Base-by-base conservation (phyloP, 2,113 vertebrate species). In the Limanda limanda region DNA sequence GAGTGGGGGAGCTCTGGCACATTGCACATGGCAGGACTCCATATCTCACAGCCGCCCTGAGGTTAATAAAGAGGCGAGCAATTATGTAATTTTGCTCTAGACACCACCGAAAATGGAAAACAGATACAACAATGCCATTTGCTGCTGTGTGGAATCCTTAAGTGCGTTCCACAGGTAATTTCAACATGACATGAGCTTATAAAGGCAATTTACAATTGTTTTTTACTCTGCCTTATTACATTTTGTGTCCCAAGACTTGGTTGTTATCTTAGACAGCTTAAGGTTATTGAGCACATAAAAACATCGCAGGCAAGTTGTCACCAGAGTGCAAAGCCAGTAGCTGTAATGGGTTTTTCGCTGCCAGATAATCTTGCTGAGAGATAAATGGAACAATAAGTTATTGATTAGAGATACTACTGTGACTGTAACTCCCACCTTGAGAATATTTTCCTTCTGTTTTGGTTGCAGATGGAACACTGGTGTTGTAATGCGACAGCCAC, bases 221-320 rank as follows among this genome's bases (percentile, higher is more conserved):
- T 90, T 89, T 77, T 51, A 55, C 58, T 69, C 67, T 11, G 80
- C 79, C 68, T 87, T 90, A 85, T 88, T 82, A 82, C 52, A 81
- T 88, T 62, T 72, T 64, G 51, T 56, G 77, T 76, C 74, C 58
- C 45, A 71, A 81, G 77, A 78, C 78, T 78, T 71, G 31, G 74
- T 42, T 82, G 77, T 78, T 86, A 72, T 56, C 69, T 87, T 35
- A 75, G 71, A 82, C 75, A 74, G 82, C 76, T 83, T 79, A 60
- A 81, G 70, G 77, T 87, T 91, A 88, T 89, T 82, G 86, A 68
- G 79, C 80, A 83, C 81, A 90, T 88, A 89, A 91, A 91, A 88
- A 77, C 70, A 78, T 57, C 5, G 40, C 65, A 60, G 57, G 66
- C 65, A 65, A 18, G 62, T 79, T 66, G 76, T 72, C 75, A 68